Conservation (phyloP, 2,113 vertebrate genomes). For the Rhinolophus sinicus region DNA sequence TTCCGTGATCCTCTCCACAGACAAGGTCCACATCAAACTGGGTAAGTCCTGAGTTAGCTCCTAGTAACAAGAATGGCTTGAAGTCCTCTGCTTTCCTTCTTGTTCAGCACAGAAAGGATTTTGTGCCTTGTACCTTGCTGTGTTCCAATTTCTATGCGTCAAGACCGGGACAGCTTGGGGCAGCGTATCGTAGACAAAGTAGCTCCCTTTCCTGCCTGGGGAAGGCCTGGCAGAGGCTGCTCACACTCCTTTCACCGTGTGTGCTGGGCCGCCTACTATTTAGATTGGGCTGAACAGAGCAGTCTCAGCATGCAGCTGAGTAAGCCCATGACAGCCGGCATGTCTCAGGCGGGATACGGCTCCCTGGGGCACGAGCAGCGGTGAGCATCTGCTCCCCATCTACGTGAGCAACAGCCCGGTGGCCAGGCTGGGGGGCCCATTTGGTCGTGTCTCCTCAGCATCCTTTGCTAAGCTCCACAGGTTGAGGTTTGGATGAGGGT, state of each 20-base stretch:
- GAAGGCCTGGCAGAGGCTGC: background rate
- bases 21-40: conserved; percentile 96
- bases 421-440: background rate
- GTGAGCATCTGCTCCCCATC: background rate
- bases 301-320: background rate
- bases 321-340: background rate
- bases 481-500: background rate
- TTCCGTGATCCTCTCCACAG: conserved; percentile 94
- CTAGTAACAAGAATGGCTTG: fast-evolving
- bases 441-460: background rate
- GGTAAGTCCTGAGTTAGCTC: conserved; percentile 84
- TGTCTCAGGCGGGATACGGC: background rate
- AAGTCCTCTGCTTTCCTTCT: background rate
- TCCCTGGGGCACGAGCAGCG: background rate
- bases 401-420: background rate
- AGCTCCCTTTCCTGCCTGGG: background rate
- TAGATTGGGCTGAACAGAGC: background rate
- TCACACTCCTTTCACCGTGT: background rate
- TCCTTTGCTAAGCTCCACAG: background rate
- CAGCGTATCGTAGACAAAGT: background rate
- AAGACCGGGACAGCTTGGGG: background rate
- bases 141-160: background rate
- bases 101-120: background rate
- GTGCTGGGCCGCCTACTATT: background rate
- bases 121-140: background rate